Evolutionary conservation across 1,140 invertebrate genomes (phyloP).

Genomic region (Oreohelix idahoensis): DNA sequence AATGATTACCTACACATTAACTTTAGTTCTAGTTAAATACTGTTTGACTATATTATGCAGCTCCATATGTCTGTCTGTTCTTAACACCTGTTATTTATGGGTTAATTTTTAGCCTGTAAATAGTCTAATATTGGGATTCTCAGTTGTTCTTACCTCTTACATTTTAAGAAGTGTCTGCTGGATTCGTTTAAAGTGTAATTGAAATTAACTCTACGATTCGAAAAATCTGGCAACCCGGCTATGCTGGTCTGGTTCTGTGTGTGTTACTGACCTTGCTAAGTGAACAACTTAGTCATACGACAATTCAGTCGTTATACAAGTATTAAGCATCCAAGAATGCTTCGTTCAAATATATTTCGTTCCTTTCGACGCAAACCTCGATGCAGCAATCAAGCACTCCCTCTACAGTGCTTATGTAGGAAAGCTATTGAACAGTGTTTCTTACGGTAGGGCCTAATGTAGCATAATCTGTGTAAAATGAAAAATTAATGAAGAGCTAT

Average conservation of each 20-base stretch:
- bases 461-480: too few species aligned
- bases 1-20: too few species aligned
- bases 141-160: too few species aligned
- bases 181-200: too few species aligned
- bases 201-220: not conserved
- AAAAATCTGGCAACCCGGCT: constrained; percentile 2
- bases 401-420: constrained; percentile 12
- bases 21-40: too few species aligned
- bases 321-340: not conserved
- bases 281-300: not conserved
- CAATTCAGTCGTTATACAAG: not conserved
- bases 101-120: too few species aligned
- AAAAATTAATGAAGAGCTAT: too few species aligned
- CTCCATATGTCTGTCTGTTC: too few species aligned
- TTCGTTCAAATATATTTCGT: constrained; percentile 24
- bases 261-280: not conserved
- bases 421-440: not conserved
- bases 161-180: too few species aligned
- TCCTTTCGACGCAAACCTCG: constrained; percentile 17
- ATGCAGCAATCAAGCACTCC: not conserved
- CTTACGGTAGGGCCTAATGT: not conserved
- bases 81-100: too few species aligned
- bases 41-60: too few species aligned
- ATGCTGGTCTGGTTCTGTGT: not conserved
- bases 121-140: too few species aligned